Percentiles rank a stretch among this genome's conserved stretches.
Conservation (phyloP, 2,113 vertebrate species). For the Ictalurus punctatus region DNA sequence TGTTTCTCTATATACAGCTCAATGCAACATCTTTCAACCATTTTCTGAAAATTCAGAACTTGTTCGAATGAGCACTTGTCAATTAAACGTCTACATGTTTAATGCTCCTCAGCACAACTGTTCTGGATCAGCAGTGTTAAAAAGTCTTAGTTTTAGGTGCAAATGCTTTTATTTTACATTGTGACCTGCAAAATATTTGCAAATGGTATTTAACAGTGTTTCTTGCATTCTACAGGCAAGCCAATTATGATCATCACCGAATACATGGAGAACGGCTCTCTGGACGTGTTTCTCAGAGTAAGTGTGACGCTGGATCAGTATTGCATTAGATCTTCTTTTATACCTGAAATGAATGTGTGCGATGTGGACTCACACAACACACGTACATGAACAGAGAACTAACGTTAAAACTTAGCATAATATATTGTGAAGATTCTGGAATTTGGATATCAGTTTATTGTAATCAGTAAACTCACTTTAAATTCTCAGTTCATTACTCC, state of each 20-base stretch:
- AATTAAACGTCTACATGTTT: not conserved
- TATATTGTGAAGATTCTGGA: not conserved
- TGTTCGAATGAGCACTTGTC: not conserved
- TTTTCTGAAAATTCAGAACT: not conserved
- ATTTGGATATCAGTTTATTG: not conserved
- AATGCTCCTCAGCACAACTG: not conserved
- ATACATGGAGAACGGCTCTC: conserved; percentile 98
- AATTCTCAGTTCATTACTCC: not conserved
- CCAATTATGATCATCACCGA: conserved; percentile 99
- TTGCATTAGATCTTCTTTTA: not conserved
- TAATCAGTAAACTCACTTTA: not conserved
- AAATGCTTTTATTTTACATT: not conserved
- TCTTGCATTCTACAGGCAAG: conserved; percentile 82
- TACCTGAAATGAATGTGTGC: not conserved
- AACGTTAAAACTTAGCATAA: not conserved
- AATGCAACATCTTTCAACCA: not conserved
- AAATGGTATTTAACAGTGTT: conserved; percentile 56
- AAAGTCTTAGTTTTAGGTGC: not conserved
- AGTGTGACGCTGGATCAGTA: conserved; percentile 49
- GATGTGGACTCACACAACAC: not conserved
- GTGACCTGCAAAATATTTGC: conserved; percentile 55
- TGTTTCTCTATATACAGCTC: not conserved
- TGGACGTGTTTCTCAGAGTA: conserved; percentile 98
- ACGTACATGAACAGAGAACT: not conserved
- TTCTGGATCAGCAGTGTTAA: not conserved